Base-by-base conservation (phyloP, 2,113 vertebrate genomes). In the Centropus bengalensis region DNA sequence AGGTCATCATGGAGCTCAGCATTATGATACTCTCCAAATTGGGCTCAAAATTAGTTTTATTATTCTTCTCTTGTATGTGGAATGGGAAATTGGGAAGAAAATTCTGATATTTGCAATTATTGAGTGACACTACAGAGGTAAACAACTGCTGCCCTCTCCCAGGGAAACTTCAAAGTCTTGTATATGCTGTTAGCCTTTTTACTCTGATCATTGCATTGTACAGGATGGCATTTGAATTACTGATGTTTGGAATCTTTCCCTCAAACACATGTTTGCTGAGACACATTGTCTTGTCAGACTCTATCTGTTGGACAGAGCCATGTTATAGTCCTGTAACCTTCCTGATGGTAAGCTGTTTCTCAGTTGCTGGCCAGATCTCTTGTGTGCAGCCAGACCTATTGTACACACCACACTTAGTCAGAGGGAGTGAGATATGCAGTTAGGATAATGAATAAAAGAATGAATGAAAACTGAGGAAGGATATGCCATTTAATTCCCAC, bases 401-500 rank as follows among this genome's bases (percentile, higher is more conserved):
- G 3, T 38, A 38, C 18, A 3, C 6, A 10, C 47, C 44, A 20
- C 12, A 24, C 13, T 36, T 70, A 14, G 21, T 42, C 26, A 19
- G 24, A 58, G 12, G n/a, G 17, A 64, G 45, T 75, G 59, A 30
- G 12, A 13, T 6, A 3, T 7, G 22, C 21, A 58, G 30, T 23
- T 24, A 32, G 22, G 9, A 10, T 82, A 70, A 67, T 30, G 55
- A 88, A 63, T 27, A 76, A 59, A 45, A 79, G 32, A 75, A 20
- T 79, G 24, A 79, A 85, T 49, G 54, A 93, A 93, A 83, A 88
- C 55, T 9, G 26, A 80, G 26, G 44, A 47, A 70, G 44, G 71
- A 81, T 69, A 59, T 85, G 63, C 36, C 28, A 14, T 85, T 87
- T 79, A 84, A 92, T 86, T 80, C 76, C 54, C 58, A 81, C 52